Base-by-base conservation (phyloP, 2,888 invertebrate genomes). In the Clostera curtula region DNA sequence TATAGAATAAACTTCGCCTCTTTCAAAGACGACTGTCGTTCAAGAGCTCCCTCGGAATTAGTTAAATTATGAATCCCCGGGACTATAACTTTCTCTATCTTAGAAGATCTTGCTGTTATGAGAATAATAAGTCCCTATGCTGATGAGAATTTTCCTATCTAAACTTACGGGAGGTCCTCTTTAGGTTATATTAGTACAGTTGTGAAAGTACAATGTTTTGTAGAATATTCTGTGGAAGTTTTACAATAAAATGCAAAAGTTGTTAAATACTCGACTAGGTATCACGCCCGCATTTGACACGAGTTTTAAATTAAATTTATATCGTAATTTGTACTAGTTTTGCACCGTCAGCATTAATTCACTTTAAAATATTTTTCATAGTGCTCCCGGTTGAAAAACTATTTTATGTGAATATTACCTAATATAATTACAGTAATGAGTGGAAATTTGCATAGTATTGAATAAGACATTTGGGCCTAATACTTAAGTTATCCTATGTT, bases 41-140 rank as follows among this genome's bases (percentile, higher is more conserved):
- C 6, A 21, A 12, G 20, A 16, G 41, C 34, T 42, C 22, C 39
- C 33, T 46, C 23, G 34, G 36, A 39, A 39, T 46, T 34, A 39
- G 43, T 46, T 46, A 39, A 33, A 31, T 36, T 41, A 45, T 44
- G 46, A 49, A 49, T 49, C 49, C 29, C 38, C 29, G 49, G 46
- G 46, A 49, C 46, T 49, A 30, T 44, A 38, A 42, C 41, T 36
- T 38, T 31, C 26, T 31, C 21, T 23, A 19, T 12, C n/a, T 21
- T 2, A 12, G n/a, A n/a, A n/a, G n/a, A n/a, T 40, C 40, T 40
- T 27, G 30, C 24, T 49, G 24, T 44, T n/a, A n/a, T 30, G 14
- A 29, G 29, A 45, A 45, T 33, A 25, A 21, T 42, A 36, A 46
- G 33, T 43, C 22, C 45, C 43, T 42, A 34, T 46, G 47, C 46